phyloP scores from a whole-genome alignment of 2,113 vertebrate genomes.

The Mixornis gularis region DNA sequence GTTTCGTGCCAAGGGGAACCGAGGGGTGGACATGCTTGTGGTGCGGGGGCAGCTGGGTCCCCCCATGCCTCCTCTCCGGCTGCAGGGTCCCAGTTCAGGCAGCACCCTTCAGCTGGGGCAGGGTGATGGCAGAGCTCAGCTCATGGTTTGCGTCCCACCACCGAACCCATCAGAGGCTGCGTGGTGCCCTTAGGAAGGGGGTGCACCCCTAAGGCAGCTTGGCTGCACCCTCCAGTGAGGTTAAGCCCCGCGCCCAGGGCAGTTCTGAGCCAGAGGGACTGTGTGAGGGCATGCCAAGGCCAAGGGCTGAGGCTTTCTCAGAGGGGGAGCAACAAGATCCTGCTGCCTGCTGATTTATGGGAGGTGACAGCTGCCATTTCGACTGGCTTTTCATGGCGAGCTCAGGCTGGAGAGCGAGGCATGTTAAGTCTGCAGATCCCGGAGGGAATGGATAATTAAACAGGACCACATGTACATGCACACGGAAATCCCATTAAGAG shows the following conservation, averaged over 20 bases:
- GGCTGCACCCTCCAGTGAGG: not conserved
- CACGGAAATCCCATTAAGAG: not conserved
- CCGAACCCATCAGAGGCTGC: not conserved
- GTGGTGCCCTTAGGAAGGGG: not conserved
- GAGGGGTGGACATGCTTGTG: not conserved
- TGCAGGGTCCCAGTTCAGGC: not conserved
- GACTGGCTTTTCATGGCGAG: not conserved
- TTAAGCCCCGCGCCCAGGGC: not conserved
- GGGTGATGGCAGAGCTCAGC: not conserved
- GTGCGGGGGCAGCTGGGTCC: rapidly evolving
- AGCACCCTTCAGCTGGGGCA: not conserved
- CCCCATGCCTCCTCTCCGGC: rapidly evolving
- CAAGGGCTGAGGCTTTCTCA: not conserved
- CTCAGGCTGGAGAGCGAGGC: slow-evolving; percentile 1
- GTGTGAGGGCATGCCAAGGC: not conserved
- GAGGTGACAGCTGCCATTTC: slow-evolving; percentile 20
- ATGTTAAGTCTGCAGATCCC: not conserved
- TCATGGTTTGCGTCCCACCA: not conserved
- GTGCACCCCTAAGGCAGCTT: not conserved
- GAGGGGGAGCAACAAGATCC: not conserved
- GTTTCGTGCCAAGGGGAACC: not conserved
- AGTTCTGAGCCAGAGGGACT: not conserved
- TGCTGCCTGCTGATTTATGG: slow-evolving; percentile 13
- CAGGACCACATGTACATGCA: not conserved
- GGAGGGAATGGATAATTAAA: not conserved